These are phyloP conservation scores for Polietes domitor DNA, from an alignment of 2,888 invertebrate genomes.

Conservation along the genomic window DNA sequence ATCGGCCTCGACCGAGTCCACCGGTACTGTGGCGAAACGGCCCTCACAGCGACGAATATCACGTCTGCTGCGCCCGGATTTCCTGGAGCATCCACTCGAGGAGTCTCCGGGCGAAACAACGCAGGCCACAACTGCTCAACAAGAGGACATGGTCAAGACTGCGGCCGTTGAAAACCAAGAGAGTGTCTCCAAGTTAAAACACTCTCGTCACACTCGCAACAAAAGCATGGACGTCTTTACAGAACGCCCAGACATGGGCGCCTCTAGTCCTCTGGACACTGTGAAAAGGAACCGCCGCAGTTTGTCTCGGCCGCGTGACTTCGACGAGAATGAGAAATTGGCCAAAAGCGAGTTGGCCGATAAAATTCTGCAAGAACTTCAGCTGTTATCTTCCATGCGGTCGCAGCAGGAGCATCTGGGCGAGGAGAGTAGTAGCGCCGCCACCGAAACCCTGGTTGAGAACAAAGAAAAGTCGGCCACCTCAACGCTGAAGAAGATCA, in stretches of 20 bases:
- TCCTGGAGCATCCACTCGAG: conserved; percentile 85
- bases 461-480: conserved; percentile 63
- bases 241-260: conserved; percentile 58
- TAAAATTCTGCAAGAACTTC: conserved; percentile 79
- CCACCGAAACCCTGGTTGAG: background rate
- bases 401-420: conserved; percentile 70
- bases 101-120: conserved; percentile 83
- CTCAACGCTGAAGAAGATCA: conserved; percentile 73
- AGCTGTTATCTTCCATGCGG: conserved; percentile 76
- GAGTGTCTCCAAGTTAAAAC: conserved; percentile 32
- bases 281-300: conserved; percentile 71
- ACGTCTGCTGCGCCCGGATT: conserved; percentile 89
- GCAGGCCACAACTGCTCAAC: conserved; percentile 75
- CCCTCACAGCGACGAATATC: conserved; percentile 85
- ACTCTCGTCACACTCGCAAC: conserved; percentile 75
- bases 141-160: conserved; percentile 60
- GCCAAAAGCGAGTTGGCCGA: conserved; percentile 78
- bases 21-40: conserved; percentile 74
- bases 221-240: conserved; percentile 78
- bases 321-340: conserved; percentile 70
- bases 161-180: conserved; percentile 63
- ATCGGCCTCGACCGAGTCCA: conserved; percentile 67
- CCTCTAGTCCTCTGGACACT: conserved; percentile 42
- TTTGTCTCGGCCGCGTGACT: conserved; percentile 71
- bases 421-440: conserved; percentile 21